Percentiles rank a stretch among this genome's conserved stretches.
These are phyloP conservation scores for Nymphicus hollandicus DNA, from an alignment of 2,113 vertebrate species.

Conservation along the genomic window DNA sequence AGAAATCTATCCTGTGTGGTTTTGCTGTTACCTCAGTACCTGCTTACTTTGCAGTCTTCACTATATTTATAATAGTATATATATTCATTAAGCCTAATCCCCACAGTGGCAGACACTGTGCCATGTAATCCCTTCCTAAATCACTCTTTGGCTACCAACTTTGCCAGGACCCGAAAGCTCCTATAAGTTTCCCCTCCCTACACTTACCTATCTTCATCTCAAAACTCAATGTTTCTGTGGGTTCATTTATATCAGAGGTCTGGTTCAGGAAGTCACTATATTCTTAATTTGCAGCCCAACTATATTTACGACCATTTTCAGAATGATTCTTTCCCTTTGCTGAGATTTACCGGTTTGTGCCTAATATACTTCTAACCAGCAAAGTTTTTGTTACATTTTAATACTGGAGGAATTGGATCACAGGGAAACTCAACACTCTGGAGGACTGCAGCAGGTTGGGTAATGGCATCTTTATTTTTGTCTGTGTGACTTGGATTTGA, in stretches of 20 bases:
- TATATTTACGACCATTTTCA: not conserved
- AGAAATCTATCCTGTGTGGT: not conserved
- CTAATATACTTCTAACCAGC: not conserved
- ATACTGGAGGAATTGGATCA: not conserved
- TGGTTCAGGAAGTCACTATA: not conserved
- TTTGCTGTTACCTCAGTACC: not conserved
- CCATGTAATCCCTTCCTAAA: not conserved
- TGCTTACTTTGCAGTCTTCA: not conserved
- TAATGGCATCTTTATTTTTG: constrained; percentile 22
- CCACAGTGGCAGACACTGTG: not conserved
- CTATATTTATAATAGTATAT: not conserved
- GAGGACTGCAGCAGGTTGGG: not conserved
- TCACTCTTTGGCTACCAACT: not conserved
- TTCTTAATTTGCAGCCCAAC: not conserved
- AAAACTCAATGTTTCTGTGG: not conserved
- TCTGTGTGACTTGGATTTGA: constrained; percentile 7
- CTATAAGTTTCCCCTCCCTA: not conserved
- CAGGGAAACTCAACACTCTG: not conserved
- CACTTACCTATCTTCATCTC: not conserved
- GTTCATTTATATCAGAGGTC: not conserved
- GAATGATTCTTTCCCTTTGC: not conserved
- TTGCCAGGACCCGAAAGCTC: not conserved
- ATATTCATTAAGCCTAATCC: not conserved
- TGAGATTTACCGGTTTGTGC: not conserved
- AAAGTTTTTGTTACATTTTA: not conserved